Conservation (phyloP, 2,797 vertebrate genomes). For the Choloepus didactylus region DNA sequence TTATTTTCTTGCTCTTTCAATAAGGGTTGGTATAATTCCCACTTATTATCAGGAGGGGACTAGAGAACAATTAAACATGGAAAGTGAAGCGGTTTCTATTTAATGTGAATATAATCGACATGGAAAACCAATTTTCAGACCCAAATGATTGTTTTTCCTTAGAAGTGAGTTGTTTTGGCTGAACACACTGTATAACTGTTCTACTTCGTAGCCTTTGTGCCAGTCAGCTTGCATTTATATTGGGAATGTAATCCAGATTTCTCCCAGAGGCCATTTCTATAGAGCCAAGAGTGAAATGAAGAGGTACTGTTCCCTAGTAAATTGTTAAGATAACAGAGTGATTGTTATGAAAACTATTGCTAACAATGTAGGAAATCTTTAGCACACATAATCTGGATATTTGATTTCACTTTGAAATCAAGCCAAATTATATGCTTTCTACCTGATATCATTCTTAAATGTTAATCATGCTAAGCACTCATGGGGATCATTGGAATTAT, state of each 20-base stretch:
- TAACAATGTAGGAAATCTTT: background rate
- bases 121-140: constrained; percentile 70
- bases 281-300: constrained; percentile 64
- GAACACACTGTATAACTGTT: constrained; percentile 45
- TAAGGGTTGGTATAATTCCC: constrained; percentile 58
- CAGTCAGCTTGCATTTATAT: constrained; percentile 63
- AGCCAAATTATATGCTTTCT: background rate
- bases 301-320: constrained; percentile 15
- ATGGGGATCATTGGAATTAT: background rate
- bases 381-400: background rate
- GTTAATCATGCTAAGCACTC: background rate
- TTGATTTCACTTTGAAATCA: constrained; percentile 17
- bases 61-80: constrained; percentile 65
- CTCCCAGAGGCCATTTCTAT: constrained; percentile 49
- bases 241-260: constrained; percentile 57
- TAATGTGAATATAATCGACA: constrained; percentile 68
- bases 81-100: constrained; percentile 60
- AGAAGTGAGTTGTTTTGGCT: constrained; percentile 73
- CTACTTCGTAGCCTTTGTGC: constrained; percentile 60
- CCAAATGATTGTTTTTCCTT: constrained; percentile 70
- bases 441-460: background rate
- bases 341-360: constrained; percentile 24
- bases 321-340: constrained; percentile 21
- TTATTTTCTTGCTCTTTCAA: constrained; percentile 63
- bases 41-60: constrained; percentile 51